phyloP scores from a whole-genome alignment of 64 coral and sea anemone genomes.

The Catalaphyllia jardinei region DNA sequence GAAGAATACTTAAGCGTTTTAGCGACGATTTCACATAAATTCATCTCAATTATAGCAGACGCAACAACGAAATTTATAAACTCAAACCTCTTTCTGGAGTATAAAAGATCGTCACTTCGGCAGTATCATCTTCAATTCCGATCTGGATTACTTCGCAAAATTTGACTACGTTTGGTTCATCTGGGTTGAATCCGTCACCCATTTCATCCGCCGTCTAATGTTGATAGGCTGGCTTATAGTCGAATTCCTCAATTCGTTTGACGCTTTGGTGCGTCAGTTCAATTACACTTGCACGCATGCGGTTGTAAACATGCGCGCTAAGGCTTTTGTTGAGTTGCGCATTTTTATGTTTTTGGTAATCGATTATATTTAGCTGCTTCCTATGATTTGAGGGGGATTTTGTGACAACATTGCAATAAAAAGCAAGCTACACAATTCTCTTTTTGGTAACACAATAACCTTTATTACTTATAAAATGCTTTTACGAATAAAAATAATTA shows the following conservation, averaged over 20 bases:
- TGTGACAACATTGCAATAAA: not conserved
- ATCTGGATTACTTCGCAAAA: conserved; percentile 32
- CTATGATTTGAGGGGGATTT: not conserved
- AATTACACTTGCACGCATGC: too few relatives aligned
- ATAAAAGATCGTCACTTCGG: conserved; percentile 26
- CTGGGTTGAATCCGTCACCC: not conserved
- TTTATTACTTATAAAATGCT: too few relatives aligned
- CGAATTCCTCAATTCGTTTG: not conserved
- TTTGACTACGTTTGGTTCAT: not conserved
- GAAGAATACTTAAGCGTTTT: not conserved
- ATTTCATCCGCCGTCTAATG: not conserved
- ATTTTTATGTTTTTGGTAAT: not conserved
- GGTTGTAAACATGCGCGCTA: not conserved
- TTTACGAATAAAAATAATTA: too few relatives aligned
- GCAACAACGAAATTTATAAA: not conserved
- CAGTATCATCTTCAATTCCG: conserved; percentile 26
- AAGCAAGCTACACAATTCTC: too few relatives aligned
- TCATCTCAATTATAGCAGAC: not conserved
- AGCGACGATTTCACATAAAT: not conserved
- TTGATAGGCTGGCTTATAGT: not conserved
- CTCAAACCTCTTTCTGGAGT: conserved; percentile 35
- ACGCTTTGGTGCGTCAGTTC: too few relatives aligned
- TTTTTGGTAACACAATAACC: too few relatives aligned
- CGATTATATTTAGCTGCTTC: not conserved
- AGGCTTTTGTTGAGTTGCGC: not conserved